phyloP scores from a whole-genome alignment of 2,888 invertebrate genomes.

The Caenorhabditis imperialis region DNA sequence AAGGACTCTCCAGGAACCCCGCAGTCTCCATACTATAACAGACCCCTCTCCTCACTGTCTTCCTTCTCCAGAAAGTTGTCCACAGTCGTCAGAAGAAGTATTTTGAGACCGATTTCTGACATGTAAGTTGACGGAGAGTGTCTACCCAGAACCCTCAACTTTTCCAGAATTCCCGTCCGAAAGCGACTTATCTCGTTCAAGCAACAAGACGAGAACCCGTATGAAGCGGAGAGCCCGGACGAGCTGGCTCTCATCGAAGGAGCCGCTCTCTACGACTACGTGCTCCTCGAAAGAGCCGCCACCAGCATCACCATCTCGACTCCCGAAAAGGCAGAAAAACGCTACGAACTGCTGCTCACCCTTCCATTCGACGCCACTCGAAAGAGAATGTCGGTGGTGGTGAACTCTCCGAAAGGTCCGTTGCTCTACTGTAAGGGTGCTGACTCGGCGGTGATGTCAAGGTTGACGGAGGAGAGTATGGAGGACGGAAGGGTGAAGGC shows the following conservation, averaged over 20 bases:
- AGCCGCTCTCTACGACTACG: constrained; percentile 69
- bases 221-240: constrained; percentile 96
- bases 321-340: constrained; percentile 46
- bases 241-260: constrained; percentile 91
- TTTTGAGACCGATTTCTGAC: constrained; percentile 50
- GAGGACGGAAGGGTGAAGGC: constrained; percentile 19
- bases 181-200: constrained; percentile 44
- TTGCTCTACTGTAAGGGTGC: constrained; percentile 73
- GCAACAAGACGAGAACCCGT: constrained; percentile 78
- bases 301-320: constrained; percentile 81
- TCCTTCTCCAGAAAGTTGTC: constrained; percentile 47
- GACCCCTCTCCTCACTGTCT: constrained; percentile 43
- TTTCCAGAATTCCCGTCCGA: constrained; percentile 40
- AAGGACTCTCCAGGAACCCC: constrained; percentile 23
- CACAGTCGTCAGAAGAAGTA: constrained; percentile 45
- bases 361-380: constrained; percentile 93
- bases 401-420: constrained; percentile 84
- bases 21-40: constrained; percentile 18
- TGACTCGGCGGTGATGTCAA: constrained; percentile 82
- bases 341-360: constrained; percentile 81
- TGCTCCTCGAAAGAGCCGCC: constrained; percentile 60
- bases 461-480: constrained; percentile 4
- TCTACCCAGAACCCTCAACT: neutral
- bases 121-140: constrained; percentile 19
- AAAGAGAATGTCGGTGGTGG: constrained; percentile 96